Percentiles rank a stretch among this genome's conserved stretches.
phyloP scores from a whole-genome alignment of 2,888 invertebrate genomes.

The Gonocerus acuteangulatus region DNA sequence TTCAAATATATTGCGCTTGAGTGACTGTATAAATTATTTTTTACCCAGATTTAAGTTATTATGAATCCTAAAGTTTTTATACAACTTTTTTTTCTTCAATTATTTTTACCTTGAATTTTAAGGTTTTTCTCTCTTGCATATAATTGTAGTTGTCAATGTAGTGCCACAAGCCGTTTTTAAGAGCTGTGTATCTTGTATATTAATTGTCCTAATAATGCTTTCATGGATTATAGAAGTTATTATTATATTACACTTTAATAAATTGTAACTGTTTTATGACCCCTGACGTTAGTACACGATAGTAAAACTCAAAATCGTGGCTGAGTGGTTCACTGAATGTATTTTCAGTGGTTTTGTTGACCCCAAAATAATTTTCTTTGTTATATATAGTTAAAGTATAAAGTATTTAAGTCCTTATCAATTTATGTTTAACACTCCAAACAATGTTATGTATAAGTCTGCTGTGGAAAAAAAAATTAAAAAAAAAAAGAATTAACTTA shows the following conservation, averaged over 20 bases:
- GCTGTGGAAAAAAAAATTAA: not conserved
- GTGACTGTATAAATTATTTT: conserved; percentile 36
- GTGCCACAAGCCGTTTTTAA: conserved; percentile 8
- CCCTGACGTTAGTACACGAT: conserved; percentile 2
- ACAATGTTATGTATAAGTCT: conserved; percentile 18
- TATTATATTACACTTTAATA: conserved; percentile 24
- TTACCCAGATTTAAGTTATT: conserved; percentile 28
- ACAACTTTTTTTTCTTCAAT: conserved; percentile 16
- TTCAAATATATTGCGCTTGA: conserved; percentile 36
- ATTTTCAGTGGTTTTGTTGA: not conserved
- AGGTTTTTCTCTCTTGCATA: conserved; percentile 23
- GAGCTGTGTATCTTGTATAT: conserved; percentile 11
- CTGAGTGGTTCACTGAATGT: not conserved
- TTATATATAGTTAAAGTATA: conserved; percentile 15
- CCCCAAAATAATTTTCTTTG: conserved; percentile 1
- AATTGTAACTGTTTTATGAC: conserved; percentile 18
- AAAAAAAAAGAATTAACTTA: not conserved
- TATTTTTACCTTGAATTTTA: conserved; percentile 23
- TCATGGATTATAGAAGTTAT: conserved; percentile 16
- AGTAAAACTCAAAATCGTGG: not conserved
- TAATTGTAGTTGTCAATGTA: conserved; percentile 24
- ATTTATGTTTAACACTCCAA: not conserved
- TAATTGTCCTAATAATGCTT: conserved; percentile 17
- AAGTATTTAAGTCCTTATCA: not conserved
- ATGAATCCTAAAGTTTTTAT: not conserved